Evolutionary conservation across 2,888 invertebrate genomes (phyloP), one percentile per base, ranked within the genome.

Genomic region (Cyrtodaria siliqua): DNA sequence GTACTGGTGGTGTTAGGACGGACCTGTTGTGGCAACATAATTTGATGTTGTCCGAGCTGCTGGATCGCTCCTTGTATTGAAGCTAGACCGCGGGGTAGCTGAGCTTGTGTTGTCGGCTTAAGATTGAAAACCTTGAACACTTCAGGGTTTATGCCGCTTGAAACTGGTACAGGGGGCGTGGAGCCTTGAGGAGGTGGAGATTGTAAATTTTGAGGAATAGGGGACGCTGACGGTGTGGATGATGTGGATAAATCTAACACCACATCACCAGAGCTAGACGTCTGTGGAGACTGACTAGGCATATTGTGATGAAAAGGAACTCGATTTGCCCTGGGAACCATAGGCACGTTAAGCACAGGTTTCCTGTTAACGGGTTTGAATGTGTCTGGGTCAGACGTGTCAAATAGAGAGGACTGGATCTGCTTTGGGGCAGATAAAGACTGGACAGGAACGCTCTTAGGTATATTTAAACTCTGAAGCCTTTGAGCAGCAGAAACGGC

Each of bases 51-150:
- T 33, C 33, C 33, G 12, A 33, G 33, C 23, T 62, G 71, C 33
- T 50, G 55, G 26, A 23, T 38, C 29, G 27, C 9, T 9, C 53
- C 33, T 16, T 33, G 60, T 16, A 14, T 56, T 12, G 47, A 6
- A 14, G 27, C 42, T 18, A 60, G 60, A 1, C 49, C 49, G 3
- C 61, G 57, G n/a, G 61, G 42, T 24, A 57, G 73, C 44, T 68
- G 71, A n/a, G 73, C 62, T 29, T 62, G 67, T 26, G 72, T 42
- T 23, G 63, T 67, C 56, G 89, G 89, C 64, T 85, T 82, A 27
- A 90, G 67, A 52, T 90, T 90, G 59, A 90, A 90, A 29, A 90
- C 89, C 53, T 89, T 86, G 67, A 87, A 90, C 16, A 88, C 83
- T 53, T 90, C 89, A 16, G 87, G 87, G 52, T 85, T 82, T 0